Conservation (phyloP, 1,140 invertebrate species). For the Paraescarpia echinospica region DNA sequence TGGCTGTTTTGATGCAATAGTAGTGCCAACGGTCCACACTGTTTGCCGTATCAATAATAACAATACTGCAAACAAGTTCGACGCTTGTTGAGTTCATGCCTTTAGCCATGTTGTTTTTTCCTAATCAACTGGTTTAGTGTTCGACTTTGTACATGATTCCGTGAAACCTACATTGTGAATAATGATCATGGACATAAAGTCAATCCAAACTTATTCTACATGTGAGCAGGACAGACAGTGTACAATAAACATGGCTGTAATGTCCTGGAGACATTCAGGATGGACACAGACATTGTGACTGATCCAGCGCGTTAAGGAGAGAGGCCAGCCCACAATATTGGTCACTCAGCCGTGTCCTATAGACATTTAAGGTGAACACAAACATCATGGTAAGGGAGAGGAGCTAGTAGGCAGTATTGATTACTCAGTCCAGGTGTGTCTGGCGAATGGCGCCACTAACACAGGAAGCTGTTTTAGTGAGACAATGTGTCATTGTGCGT, state of each 20-base stretch:
- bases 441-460: neutral
- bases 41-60: neutral
- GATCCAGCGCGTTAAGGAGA: too few species aligned
- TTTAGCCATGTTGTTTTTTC: neutral
- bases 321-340: too few species aligned
- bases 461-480: neutral
- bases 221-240: neutral
- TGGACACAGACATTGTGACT: too few species aligned
- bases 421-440: neutral
- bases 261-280: neutral
- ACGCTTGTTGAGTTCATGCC: neutral
- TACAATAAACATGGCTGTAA: neutral
- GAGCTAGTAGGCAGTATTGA: too few species aligned
- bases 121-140: neutral
- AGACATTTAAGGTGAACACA: too few species aligned
- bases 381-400: too few species aligned
- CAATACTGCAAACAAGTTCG: neutral
- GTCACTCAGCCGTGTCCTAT: neutral
- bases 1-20: neutral
- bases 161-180: neutral
- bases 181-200: neutral
- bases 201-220: neutral
- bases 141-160: neutral
- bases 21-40: neutral
- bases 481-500: neutral